Base-by-base conservation (phyloP, 2,888 invertebrate genomes). In the Scaptomyza cyrtandrae region DNA sequence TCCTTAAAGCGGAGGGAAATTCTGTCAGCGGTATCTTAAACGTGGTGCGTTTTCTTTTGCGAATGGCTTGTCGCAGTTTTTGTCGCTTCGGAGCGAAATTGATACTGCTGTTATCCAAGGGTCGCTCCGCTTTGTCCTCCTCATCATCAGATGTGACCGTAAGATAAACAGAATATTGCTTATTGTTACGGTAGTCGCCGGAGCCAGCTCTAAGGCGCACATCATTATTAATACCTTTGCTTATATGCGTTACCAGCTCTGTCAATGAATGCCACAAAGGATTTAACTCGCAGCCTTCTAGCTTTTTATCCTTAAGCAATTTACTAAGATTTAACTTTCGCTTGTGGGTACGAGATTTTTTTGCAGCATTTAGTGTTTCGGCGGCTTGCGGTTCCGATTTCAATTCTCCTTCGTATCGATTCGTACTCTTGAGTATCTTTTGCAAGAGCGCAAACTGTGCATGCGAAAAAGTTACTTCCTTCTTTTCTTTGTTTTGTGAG, bases 101-200 rank as follows among this genome's bases (percentile, higher is more conserved):
- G 6, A 11, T 43, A 6, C 49, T n/a, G 16, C 19, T 24, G 31
- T 6, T 4, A 5, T 13, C 16, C 1, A 6, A 13, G 5, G 3
- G 1, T 19, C 29, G 6, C 0, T 31, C 33, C 6, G 6, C 43
- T 4, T 66, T 71, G 5, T 69, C 71, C 0, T 83, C 86, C 6
- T 75, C 80, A 7, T 75, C 80, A 7, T 83, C 75, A 5, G 83
- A 71, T 5, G 49, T 64, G 1, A 85, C 75, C 53, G 71, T 46
- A 0, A 87, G 6, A 29, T 87, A 84, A 6, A 79, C 57, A 3
- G 80, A 60, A 11, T 68, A 79, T 19, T 77, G 59, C 10, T 74
- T 82, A 1, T 27, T 49, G 0, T n/a, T 19, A 2, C 3, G 33
- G 6, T 56, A 27, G 1, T 19, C 0, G 0, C 45, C 56, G 2